Evolutionary conservation across 2,797 vertebrate genomes (phyloP).

Genomic region (Poecile montanus): DNA sequence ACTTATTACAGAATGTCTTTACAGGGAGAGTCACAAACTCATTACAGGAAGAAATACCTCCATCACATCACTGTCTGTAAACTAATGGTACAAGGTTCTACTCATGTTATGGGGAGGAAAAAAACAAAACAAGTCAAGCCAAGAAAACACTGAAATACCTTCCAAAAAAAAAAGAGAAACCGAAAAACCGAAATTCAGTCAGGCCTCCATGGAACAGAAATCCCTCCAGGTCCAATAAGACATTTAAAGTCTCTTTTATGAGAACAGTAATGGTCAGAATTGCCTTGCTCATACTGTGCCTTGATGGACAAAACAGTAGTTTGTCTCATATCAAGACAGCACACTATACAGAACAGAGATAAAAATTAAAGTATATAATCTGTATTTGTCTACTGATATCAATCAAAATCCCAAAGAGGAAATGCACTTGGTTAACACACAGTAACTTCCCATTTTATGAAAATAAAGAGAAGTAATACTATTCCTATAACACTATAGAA

Average conservation of each 20-base stretch:
- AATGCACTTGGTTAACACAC: neutral
- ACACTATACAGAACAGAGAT: neutral
- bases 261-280: neutral
- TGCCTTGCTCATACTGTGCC: rapidly evolving
- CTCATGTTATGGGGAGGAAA: rapidly evolving
- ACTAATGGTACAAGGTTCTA: neutral
- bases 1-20: neutral
- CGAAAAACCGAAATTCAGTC: neutral
- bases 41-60: neutral
- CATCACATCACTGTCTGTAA: neutral
- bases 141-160: neutral
- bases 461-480: neutral
- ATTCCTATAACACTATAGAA: neutral
- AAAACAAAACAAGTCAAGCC: too few relatives aligned
- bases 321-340: neutral
- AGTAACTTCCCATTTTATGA: neutral
- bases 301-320: neutral
- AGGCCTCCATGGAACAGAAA: neutral
- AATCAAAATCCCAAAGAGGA: neutral
- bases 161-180: neutral
- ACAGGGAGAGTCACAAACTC: neutral
- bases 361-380: neutral
- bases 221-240: neutral
- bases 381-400: neutral
- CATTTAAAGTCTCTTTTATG: neutral